Percentiles rank a stretch among this genome's conserved stretches.
Conservation (phyloP, 64 coral and sea anemone genomes). For the Montipora efflorescens region DNA sequence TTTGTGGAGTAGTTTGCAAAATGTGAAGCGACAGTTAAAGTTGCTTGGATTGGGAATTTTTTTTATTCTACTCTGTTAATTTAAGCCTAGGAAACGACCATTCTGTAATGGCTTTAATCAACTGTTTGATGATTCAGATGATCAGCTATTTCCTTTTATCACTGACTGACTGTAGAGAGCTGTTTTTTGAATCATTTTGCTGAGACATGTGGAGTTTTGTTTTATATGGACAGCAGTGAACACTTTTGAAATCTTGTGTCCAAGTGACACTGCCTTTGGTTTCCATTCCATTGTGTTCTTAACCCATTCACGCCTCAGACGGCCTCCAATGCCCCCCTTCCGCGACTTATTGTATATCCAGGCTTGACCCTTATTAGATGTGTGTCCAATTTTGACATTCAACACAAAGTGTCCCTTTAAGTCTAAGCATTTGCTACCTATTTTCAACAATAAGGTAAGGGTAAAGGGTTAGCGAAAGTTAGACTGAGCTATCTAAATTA, state of each 20-base stretch:
- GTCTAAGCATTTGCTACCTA: too few species aligned
- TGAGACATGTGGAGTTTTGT: not conserved
- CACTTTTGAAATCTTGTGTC: not conserved
- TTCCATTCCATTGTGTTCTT: not conserved
- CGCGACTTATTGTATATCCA: too few species aligned
- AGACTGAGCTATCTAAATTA: not conserved
- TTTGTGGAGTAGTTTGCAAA: conserved; percentile 25
- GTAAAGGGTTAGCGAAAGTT: not conserved
- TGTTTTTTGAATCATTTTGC: too few species aligned
- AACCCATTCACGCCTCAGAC: too few species aligned
- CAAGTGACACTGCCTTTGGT: not conserved
- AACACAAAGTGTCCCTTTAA: too few species aligned
- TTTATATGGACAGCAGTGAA: not conserved
- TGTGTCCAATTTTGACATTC: too few species aligned
- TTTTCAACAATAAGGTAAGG: too few species aligned
- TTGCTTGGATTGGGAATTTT: conserved; percentile 10
- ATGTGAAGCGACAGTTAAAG: not conserved
- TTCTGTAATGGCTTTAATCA: not conserved
- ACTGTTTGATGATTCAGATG: not conserved
- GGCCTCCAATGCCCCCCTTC: too few species aligned
- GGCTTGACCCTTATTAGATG: too few species aligned
- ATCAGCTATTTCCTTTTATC: not conserved
- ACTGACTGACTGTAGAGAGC: not conserved
- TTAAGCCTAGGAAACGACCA: not conserved
- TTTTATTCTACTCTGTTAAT: conserved; percentile 14